phyloP scores from a whole-genome alignment of 2,113 vertebrate genomes.

The Puntigrus tetrazona region DNA sequence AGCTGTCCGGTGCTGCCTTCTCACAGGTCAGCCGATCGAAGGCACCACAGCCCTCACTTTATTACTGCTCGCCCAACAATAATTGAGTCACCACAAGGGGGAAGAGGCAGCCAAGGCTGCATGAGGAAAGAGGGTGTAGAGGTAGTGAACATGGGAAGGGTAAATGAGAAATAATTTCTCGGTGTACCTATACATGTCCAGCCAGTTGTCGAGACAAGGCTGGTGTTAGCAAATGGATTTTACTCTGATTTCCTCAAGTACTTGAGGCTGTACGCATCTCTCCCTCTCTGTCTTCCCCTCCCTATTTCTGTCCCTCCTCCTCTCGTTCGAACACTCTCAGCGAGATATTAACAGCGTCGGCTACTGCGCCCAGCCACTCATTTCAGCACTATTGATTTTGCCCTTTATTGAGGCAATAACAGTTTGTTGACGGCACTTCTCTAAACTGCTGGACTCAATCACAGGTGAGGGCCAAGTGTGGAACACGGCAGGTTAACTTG shows the following conservation, averaged over 20 bases:
- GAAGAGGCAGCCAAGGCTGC: conserved; percentile 50
- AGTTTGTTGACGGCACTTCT: conserved; percentile 88
- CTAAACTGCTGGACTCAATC: conserved; percentile 89
- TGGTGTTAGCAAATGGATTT: conserved; percentile 50
- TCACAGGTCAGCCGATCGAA: conserved; percentile 93
- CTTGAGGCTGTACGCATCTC: conserved; percentile 38
- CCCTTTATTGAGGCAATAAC: conserved; percentile 91
- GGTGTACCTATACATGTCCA: conserved; percentile 47
- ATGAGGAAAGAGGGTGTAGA: conserved; percentile 47
- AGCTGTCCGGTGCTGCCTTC: conserved; percentile 88
- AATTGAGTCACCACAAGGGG: conserved; percentile 78
- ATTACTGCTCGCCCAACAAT: conserved; percentile 90
- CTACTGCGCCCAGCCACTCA: conserved; percentile 88
- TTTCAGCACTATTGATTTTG: conserved; percentile 94
- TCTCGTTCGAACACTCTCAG: conserved; percentile 73
- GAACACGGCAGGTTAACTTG: conserved; percentile 54
- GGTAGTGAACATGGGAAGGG: conserved; percentile 68
- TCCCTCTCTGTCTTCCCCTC: conserved; percentile 45
- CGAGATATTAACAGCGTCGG: conserved; percentile 85
- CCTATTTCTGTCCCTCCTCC: conserved; percentile 77
- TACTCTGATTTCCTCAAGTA: conserved; percentile 39
- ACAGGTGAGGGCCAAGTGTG: conserved; percentile 62
- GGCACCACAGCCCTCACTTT: conserved; percentile 86
- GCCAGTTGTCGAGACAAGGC: conserved; percentile 47
- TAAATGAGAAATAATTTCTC: conserved; percentile 62